A percentile compares a stretch with the other conserved stretches of the same genome.
phyloP scores from a whole-genome alignment of 2,797 vertebrate species.

The Micromesistius poutassou region DNA sequence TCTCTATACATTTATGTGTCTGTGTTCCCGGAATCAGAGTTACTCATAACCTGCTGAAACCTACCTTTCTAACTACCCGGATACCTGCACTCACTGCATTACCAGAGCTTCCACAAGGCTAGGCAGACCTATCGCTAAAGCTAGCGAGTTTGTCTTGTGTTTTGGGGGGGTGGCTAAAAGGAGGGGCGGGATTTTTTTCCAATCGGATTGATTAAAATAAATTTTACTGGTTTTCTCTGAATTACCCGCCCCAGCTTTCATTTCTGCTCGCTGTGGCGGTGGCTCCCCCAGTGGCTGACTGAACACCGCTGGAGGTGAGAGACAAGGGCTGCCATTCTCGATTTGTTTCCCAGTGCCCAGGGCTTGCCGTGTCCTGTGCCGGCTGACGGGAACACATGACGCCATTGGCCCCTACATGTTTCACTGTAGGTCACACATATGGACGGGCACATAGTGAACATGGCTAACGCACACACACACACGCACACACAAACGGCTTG shows the following conservation, averaged over 20 bases:
- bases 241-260: no score
- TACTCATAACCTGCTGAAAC: background rate
- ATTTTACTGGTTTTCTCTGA: no score
- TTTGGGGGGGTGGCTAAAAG: no score
- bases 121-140: no score
- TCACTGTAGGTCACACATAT: conserved; percentile 18
- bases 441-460: background rate
- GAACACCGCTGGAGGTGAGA: conserved; percentile 23
- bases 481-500: no score
- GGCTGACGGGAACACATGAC: conserved; percentile 21
- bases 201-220: no score
- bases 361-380: conserved; percentile 31
- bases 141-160: no score
- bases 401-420: conserved; percentile 20
- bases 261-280: conserved; percentile 3
- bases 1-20: background rate
- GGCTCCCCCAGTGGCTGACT: conserved; percentile 6
- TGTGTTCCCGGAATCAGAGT: background rate
- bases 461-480: background rate
- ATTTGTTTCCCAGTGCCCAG: conserved; percentile 35
- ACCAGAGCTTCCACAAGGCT: no score
- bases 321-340: conserved; percentile 23
- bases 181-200: no score
- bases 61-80: no score
- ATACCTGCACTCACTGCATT: no score